phyloP scores from a whole-genome alignment of 2,113 vertebrate species.

The Bothrops jararaca region DNA sequence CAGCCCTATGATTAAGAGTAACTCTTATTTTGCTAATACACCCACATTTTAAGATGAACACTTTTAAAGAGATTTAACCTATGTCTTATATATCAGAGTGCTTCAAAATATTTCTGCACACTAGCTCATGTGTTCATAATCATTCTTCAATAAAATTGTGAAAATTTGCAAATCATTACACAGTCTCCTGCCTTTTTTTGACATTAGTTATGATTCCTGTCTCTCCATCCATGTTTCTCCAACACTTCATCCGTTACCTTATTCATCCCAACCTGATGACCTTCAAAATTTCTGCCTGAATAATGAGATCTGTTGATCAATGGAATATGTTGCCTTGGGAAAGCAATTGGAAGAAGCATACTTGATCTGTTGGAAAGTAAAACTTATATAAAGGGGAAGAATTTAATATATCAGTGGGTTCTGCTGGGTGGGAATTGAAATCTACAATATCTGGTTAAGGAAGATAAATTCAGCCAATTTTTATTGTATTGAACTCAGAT shows the following conservation, averaged over 20 bases:
- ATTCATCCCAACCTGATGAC: background rate
- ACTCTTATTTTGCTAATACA: background rate
- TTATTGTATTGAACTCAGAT: background rate
- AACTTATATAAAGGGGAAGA: background rate
- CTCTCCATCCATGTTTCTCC: background rate
- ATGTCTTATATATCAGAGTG: background rate
- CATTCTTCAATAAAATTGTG: background rate
- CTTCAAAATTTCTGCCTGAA: background rate
- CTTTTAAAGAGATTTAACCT: background rate
- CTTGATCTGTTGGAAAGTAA: background rate
- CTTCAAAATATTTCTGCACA: background rate
- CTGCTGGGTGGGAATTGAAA: background rate
- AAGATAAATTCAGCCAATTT: background rate
- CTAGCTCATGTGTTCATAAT: background rate
- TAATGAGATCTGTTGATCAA: background rate
- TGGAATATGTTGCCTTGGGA: background rate
- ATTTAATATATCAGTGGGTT: background rate
- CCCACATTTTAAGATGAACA: background rate
- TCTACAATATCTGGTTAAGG: background rate
- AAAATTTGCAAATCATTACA: background rate
- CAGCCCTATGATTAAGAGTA: background rate
- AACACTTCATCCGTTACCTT: background rate
- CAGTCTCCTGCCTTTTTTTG: background rate
- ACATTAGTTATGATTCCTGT: background rate
- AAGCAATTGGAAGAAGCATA: background rate